Percentiles rank a stretch among this genome's conserved stretches.
Conservation (phyloP, 2,797 vertebrate genomes). For the Parambassis ranga region DNA sequence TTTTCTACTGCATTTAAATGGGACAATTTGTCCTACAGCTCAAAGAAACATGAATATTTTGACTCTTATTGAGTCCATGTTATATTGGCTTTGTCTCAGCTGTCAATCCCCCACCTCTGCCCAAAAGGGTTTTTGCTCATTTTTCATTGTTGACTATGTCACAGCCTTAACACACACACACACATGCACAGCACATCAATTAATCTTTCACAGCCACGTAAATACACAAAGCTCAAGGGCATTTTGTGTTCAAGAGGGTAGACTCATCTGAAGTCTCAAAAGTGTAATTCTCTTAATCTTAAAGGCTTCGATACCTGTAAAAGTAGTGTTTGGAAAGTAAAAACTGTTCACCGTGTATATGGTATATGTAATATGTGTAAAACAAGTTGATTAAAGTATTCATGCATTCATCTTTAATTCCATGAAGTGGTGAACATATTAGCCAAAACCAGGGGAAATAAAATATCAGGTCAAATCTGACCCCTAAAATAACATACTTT, state of each 20-base stretch:
- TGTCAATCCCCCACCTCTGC: constrained; percentile 29
- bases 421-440: no score
- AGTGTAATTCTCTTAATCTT: neutral
- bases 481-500: no score
- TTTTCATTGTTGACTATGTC: constrained; percentile 47
- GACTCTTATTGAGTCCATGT: constrained; percentile 7
- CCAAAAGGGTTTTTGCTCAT: constrained; percentile 30
- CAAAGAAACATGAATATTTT: constrained; percentile 13
- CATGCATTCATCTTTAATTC: no score
- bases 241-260: constrained; percentile 16
- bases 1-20: neutral
- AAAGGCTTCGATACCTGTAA: no score
- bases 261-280: neutral
- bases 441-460: no score
- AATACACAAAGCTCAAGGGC: neutral
- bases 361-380: no score
- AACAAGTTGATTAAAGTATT: no score
- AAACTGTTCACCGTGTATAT: no score
- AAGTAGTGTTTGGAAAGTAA: no score
- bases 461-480: no score
- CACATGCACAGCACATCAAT: constrained; percentile 17
- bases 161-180: constrained; percentile 3
- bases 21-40: constrained; percentile 16
- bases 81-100: constrained; percentile 29
- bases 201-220: constrained; percentile 15